Base-by-base conservation (phyloP, 2,113 vertebrate species). In the Enhydra lutris region DNA sequence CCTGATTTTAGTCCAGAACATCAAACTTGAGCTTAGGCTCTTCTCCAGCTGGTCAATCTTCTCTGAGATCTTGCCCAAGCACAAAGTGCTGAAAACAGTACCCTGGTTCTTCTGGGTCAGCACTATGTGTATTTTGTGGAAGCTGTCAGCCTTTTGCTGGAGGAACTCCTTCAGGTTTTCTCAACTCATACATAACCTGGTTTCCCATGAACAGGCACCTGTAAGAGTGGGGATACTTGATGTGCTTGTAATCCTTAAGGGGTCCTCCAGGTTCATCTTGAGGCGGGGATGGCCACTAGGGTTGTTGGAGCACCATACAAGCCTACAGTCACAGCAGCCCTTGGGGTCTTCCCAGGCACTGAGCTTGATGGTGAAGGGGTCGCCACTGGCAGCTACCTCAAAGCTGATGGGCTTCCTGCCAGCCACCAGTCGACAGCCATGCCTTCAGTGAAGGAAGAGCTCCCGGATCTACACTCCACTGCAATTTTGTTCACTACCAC, bases 171-270 rank as follows among this genome's bases (percentile, higher is more conserved):
- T 36, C 34, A 50, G 12, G 11, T 8, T 59, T 59, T 59, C 57
- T 23, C 21, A 21, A 36, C 83, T 86, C 61, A n/a, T 17, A 67
- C 11, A 17, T 50, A 21, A 52, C 63, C 63, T 69, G 55, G 20
- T 99, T 99, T 36, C 99, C 99, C 13, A 99, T 99, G 98, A 99
- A 99, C 0, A 99, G 99, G 57, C 99, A 99, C 97, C 99, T 99
- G 95, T 99, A 99, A 97, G 99, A 99, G 98, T 99, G 99, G 81
- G 99, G 99, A 98, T 99, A 99, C 98, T 99, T 99, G 98, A 99
- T 99, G 99, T 99, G 99, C 98, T 99, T 99, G 5, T 99, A 99
- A 96, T 99, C 99, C 96, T 99, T 99, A 85, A 99, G 99, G 97
- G 99, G 71, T 99, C 99, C 97, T 99, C 99, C 98, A 99, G 99